Conservation (phyloP, 2,113 vertebrate genomes). For the Phalacrocorax pelagicus region DNA sequence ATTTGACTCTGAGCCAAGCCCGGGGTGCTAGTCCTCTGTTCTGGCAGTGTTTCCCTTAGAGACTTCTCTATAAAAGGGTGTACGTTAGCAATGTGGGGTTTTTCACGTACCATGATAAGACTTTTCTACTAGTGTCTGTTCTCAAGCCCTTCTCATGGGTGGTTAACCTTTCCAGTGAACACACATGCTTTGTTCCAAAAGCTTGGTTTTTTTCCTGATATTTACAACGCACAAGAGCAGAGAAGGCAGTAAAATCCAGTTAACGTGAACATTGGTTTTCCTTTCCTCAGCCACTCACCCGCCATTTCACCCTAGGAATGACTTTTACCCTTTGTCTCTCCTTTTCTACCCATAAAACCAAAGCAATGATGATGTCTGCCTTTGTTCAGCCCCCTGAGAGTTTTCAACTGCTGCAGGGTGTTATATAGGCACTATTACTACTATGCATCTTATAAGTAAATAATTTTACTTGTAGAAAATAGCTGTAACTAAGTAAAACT, state of each 20-base stretch:
- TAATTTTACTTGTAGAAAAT: not conserved
- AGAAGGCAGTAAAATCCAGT: not conserved
- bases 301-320: not conserved
- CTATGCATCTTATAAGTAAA: not conserved
- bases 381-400: not conserved
- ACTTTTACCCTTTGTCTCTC: not conserved
- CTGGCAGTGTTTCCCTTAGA: not conserved
- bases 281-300: not conserved
- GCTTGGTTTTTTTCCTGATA: not conserved
- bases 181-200: not conserved
- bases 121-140: not conserved
- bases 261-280: not conserved
- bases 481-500: not conserved
- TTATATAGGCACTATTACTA: not conserved
- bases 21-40: not conserved
- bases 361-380: not conserved
- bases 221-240: not conserved
- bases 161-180: not conserved
- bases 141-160: not conserved
- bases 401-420: not conserved
- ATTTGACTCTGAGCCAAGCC: not conserved
- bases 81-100: fast-evolving
- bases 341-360: not conserved
- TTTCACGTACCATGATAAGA: not conserved
- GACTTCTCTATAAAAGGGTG: not conserved